These are phyloP conservation scores for Phaethon lepturus DNA, from an alignment of 2,113 vertebrate species.

Conservation along the genomic window DNA sequence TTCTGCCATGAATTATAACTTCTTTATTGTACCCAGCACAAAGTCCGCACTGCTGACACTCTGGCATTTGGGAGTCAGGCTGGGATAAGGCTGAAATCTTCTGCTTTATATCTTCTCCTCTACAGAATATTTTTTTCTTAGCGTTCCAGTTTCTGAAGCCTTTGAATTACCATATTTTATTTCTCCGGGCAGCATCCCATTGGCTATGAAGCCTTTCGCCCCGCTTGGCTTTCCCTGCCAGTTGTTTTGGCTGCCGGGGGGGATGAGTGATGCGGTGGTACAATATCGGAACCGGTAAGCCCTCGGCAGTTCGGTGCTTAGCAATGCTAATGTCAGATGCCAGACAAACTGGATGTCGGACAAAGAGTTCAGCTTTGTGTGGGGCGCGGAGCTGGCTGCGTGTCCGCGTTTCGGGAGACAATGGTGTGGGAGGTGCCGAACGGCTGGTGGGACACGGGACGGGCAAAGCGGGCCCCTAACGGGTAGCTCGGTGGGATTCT, in stretches of 20 bases:
- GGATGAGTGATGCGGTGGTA: neutral
- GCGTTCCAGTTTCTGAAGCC: rapidly evolving
- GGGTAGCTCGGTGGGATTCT: neutral
- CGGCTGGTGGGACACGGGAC: neutral
- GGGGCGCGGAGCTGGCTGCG: neutral
- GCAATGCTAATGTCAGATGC: conserved; percentile 67
- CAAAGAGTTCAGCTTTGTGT: conserved; percentile 27
- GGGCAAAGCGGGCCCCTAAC: neutral
- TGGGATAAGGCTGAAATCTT: conserved; percentile 2
- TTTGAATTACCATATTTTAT: neutral
- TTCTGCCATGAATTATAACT: neutral
- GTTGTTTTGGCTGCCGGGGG: neutral
- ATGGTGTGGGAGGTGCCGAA: neutral
- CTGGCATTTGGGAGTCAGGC: neutral
- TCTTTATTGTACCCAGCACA: neutral
- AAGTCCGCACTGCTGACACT: neutral
- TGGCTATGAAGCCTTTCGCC: neutral
- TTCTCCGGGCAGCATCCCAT: neutral
- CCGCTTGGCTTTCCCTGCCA: neutral
- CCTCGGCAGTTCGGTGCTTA: neutral
- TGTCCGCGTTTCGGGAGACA: neutral
- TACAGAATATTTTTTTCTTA: rapidly evolving
- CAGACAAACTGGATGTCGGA: conserved; percentile 44
- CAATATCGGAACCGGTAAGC: neutral
- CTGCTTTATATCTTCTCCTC: neutral